phyloP scores from a whole-genome alignment of 2,797 vertebrate species.

The Aeoliscus strigatus region DNA sequence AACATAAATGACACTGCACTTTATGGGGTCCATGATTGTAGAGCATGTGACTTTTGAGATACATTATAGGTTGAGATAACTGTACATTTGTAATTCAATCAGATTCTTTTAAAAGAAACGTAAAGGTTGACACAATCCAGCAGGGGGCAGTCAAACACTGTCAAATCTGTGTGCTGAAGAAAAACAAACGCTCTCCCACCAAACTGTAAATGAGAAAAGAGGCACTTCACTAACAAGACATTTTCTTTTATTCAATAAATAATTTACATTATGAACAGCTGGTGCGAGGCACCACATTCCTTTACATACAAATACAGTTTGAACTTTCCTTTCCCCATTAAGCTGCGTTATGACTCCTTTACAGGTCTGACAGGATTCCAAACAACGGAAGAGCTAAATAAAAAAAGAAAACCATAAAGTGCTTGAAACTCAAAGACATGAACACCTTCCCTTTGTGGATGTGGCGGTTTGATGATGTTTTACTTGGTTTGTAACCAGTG shows the following conservation, averaged over 20 bases:
- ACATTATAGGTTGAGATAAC: too few relatives aligned
- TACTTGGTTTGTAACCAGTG: constrained; percentile 7
- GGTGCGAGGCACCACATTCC: constrained; percentile 74
- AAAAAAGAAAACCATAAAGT: constrained; percentile 77
- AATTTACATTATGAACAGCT: constrained; percentile 96
- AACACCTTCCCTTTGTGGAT: constrained; percentile 51
- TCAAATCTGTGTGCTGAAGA: background rate
- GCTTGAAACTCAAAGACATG: constrained; percentile 73
- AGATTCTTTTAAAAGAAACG: too few relatives aligned
- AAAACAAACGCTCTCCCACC: constrained; percentile 23
- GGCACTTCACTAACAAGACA: constrained; percentile 62
- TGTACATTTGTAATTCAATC: too few relatives aligned
- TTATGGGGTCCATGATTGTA: too few relatives aligned
- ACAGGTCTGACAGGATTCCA: constrained; percentile 59
- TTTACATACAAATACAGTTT: constrained; percentile 75
- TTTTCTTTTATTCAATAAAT: constrained; percentile 93
- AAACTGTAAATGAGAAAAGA: constrained; percentile 20
- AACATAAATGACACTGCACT: too few relatives aligned
- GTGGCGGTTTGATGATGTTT: constrained; percentile 12
- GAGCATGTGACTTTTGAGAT: too few relatives aligned
- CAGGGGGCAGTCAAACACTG: constrained; percentile 53
- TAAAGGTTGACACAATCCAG: too few relatives aligned
- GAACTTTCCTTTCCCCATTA: constrained; percentile 65
- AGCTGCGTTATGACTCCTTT: constrained; percentile 43
- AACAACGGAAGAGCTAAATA: constrained; percentile 68